Evolutionary conservation across 37 sponge, comb jelly and placozoan species (phyloP), one percentile per base, ranked within the genome.

Genomic region (Theonella swinhoei): DNA sequence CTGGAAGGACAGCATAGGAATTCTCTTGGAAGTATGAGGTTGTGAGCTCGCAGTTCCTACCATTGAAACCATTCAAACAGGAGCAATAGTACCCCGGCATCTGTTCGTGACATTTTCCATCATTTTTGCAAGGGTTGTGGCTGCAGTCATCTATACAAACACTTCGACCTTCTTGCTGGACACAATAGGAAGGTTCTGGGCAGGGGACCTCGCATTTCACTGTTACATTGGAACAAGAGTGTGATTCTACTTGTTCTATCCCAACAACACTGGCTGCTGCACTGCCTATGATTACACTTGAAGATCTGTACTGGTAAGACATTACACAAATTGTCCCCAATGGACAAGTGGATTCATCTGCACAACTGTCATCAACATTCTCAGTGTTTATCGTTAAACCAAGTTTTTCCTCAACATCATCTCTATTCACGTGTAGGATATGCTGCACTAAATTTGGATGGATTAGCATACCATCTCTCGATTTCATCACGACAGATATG

Each of bases 21-120:
- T 24, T 20, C 0, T 70, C 80, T 34, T 42, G 25, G 70, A 93
- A 89, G 9, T 74, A 82, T 1, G 82, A 87, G 19, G 37, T 66
- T 24, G 84, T 87, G 9, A 64, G 68, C 58, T 93, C 90, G 59
- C 94, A 93, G 40, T 82, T 83, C 23, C 80, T 78, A 0, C 94
- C 94, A 60, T 78, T 75, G n/a, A 79, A 87, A 8, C 87, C 87
- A 1, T 26, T 26, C 1, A 54, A 77, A 75, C 94, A 93, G 37
- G 9, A 7, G 65, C 94, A 93, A 68, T 64, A 66, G 67, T 83
- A 86, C 23, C 90, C 90, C 4, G 94, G 94, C 17, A 54, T 29
- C 71, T 93, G 94, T 23, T 62, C 42, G 9, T 86, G 5, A 70
- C 94, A 93, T 0, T 31, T 71, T 0, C 90, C 94, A 28, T 87